Evolutionary conservation across 2,113 vertebrate species (phyloP).

Genomic region (Strix aluco): DNA sequence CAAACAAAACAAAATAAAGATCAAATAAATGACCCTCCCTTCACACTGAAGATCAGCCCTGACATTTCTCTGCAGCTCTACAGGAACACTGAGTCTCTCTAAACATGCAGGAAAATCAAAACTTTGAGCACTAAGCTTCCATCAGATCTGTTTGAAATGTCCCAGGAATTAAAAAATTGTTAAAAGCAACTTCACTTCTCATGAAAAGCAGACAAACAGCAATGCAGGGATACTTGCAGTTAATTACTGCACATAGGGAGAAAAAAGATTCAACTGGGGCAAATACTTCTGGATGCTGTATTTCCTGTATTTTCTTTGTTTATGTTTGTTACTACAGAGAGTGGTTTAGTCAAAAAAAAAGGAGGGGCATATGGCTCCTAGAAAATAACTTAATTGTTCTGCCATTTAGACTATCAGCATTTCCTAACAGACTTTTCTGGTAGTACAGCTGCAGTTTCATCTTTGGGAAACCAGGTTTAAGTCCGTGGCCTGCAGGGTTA

Average conservation of each 20-base stretch:
- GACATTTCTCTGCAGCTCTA: background rate
- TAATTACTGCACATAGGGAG: background rate
- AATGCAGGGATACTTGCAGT: background rate
- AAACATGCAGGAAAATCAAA: background rate
- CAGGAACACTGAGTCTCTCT: background rate
- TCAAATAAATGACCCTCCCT: background rate
- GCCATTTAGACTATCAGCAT: fast-evolving
- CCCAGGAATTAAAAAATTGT: background rate
- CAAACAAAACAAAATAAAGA: background rate
- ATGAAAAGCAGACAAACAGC: fast-evolving
- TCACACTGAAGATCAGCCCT: background rate
- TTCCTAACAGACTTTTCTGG: background rate
- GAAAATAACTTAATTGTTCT: background rate
- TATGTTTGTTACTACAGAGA: background rate
- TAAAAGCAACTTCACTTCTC: background rate
- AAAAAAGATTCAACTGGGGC: background rate
- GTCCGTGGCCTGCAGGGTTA: background rate
- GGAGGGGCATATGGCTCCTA: background rate
- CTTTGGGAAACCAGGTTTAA: background rate
- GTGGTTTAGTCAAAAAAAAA: background rate
- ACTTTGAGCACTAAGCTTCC: background rate
- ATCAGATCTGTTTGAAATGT: background rate
- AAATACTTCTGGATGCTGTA: background rate
- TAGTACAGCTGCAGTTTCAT: background rate
- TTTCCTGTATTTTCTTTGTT: background rate